phyloP scores from a whole-genome alignment of 2,113 vertebrate species.

The Dissostichus mawsoni region DNA sequence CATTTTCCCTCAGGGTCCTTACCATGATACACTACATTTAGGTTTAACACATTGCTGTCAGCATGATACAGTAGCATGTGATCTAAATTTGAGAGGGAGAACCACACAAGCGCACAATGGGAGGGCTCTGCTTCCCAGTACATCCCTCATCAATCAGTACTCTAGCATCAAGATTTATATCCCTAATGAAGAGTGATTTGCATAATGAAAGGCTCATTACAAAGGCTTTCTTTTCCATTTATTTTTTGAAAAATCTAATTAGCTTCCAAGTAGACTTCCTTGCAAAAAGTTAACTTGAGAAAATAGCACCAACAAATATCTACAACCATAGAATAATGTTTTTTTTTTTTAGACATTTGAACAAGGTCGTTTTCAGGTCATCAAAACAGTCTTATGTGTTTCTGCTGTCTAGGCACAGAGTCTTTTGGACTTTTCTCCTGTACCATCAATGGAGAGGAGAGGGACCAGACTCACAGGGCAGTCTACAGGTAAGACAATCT shows the following conservation, averaged over 20 bases:
- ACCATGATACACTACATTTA: conserved; percentile 16
- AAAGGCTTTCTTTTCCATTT: conserved; percentile 17
- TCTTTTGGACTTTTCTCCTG: conserved; percentile 99
- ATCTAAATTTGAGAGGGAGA: conserved; percentile 54
- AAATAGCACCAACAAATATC: conserved; percentile 7
- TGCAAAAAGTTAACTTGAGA: conserved; percentile 1
- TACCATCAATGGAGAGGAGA: conserved; percentile 92
- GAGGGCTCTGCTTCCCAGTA: conserved; percentile 21
- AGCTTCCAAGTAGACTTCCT: conserved; percentile 6
- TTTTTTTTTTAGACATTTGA: background rate
- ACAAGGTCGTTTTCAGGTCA: background rate
- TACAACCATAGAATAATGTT: background rate
- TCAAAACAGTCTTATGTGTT: background rate
- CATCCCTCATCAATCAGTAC: conserved; percentile 53
- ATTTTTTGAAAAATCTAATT: conserved; percentile 30
- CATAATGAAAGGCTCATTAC: conserved; percentile 58
- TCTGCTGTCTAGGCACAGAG: conserved; percentile 88
- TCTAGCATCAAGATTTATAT: conserved; percentile 30
- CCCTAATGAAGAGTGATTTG: conserved; percentile 59
- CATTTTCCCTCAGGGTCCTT: background rate
- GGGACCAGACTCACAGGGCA: conserved; percentile 95
- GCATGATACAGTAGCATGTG: conserved; percentile 51
- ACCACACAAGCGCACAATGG: conserved; percentile 14
- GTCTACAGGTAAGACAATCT: conserved; percentile 86
- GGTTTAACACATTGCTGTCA: conserved; percentile 43